These are phyloP conservation scores for Urosaurus nigricauda DNA, from an alignment of 2,797 vertebrate genomes.

Conservation along the genomic window DNA sequence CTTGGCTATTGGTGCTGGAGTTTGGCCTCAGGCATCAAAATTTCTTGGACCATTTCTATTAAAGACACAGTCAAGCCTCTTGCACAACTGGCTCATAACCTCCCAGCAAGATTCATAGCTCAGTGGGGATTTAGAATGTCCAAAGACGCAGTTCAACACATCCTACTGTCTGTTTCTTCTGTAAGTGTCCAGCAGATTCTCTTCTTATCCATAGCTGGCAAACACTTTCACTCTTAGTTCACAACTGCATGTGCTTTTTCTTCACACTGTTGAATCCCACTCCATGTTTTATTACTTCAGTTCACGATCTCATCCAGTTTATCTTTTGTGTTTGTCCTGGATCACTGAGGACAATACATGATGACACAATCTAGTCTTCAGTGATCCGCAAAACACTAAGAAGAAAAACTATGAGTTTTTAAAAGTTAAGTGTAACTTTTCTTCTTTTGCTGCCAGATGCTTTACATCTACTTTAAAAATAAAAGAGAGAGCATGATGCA, in stretches of 20 bases:
- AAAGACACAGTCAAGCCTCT: no score
- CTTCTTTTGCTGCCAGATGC: conserved; percentile 17
- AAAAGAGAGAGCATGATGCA: background rate
- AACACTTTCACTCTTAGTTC: background rate
- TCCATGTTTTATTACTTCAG: conserved; percentile 22
- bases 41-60: no score
- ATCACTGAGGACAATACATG: background rate
- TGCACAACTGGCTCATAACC: background rate
- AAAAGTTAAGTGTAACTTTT: conserved; percentile 33
- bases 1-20: no score
- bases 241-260: conserved; percentile 11
- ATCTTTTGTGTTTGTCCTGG: background rate
- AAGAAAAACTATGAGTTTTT: conserved; percentile 25
- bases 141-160: background rate
- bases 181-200: background rate
- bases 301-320: background rate
- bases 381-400: conserved; percentile 1
- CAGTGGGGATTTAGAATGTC: background rate
- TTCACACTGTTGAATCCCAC: conserved; percentile 6
- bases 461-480: background rate
- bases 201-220: background rate
- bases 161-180: background rate
- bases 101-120: background rate
- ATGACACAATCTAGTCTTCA: background rate
- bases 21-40: no score